Percentiles rank a stretch among this genome's conserved stretches.
Conservation (phyloP, 2,888 invertebrate species). For the Exocentrus adspersus region DNA sequence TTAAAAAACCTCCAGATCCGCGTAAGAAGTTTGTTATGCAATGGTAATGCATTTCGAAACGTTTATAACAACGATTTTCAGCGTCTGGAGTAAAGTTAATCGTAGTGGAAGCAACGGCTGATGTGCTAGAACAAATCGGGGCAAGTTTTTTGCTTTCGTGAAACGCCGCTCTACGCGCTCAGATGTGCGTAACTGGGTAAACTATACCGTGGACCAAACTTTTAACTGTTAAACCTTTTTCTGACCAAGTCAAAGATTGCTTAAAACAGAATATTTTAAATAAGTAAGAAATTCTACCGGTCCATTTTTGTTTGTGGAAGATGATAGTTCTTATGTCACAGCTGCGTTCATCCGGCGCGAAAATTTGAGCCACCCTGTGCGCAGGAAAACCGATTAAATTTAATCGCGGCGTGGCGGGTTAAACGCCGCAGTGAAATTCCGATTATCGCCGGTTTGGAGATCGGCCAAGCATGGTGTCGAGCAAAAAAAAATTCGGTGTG, state of each 20-base stretch:
- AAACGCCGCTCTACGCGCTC: background rate
- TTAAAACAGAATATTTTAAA: too few species aligned
- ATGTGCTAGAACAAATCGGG: constrained; percentile 14
- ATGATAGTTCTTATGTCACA: too few species aligned
- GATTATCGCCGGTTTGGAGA: constrained; percentile 14
- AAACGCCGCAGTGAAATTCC: constrained; percentile 15
- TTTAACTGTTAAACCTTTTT: too few species aligned
- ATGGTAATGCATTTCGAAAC: background rate
- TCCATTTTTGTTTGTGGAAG: too few species aligned
- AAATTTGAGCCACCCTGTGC: background rate
- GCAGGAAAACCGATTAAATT: background rate
- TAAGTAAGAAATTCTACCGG: too few species aligned
- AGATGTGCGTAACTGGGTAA: background rate
- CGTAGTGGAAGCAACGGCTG: background rate
- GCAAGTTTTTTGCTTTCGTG: background rate
- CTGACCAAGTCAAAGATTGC: too few species aligned
- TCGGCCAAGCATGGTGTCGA: constrained; percentile 6
- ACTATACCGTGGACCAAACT: background rate
- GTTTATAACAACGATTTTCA: background rate
- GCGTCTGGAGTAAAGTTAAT: background rate
- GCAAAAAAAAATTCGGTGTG: constrained; percentile 6
- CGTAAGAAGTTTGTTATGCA: background rate
- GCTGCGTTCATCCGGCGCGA: too few species aligned
- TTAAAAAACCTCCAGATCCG: background rate
- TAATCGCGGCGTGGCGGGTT: constrained; percentile 4